A percentile compares a stretch with the other conserved stretches of the same genome.
Conservation (phyloP, 1,140 invertebrate species). For the Drosophila cardini region DNA sequence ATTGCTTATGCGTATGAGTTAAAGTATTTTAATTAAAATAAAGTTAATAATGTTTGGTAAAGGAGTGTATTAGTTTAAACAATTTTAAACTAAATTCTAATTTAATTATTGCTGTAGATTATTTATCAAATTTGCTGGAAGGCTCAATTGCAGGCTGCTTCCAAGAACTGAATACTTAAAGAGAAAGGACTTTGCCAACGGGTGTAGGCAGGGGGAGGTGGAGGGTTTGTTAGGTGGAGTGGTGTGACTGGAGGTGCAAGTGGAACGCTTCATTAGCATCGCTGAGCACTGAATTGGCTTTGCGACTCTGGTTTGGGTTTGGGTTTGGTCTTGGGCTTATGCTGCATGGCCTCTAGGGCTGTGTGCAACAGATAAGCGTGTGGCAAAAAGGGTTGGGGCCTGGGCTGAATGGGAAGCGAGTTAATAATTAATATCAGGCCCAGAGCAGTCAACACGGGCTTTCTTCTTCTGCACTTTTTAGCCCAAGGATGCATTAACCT, state of each 20-base stretch:
- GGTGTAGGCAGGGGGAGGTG: not conserved
- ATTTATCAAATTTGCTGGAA: not conserved
- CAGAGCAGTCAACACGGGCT: slow-evolving; percentile 52
- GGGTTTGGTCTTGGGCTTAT: slow-evolving; percentile 10
- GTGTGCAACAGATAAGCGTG: slow-evolving; percentile 78
- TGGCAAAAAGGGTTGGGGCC: slow-evolving; percentile 6
- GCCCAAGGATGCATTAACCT: slow-evolving; percentile 82
- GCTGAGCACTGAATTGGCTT: slow-evolving; percentile 25
- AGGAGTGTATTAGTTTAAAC: no score
- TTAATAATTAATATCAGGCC: slow-evolving; percentile 81
- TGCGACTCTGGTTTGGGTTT: slow-evolving; percentile 3
- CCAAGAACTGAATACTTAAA: slow-evolving; percentile 19
- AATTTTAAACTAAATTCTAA: not conserved
- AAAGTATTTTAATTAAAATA: not conserved
- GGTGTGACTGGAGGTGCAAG: slow-evolving; percentile 2
- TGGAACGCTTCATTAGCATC: slow-evolving; percentile 51
- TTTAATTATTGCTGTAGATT: not conserved
- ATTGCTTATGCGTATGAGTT: not conserved
- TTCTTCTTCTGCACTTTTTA: slow-evolving; percentile 32
- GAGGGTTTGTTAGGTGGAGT: no score
- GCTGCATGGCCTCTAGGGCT: slow-evolving; percentile 47
- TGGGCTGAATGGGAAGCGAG: slow-evolving; percentile 62
- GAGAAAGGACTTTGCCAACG: not conserved
- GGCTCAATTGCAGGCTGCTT: not conserved
- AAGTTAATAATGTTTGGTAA: no score